Percentiles rank a stretch among this genome's conserved stretches.
Evolutionary conservation across 2,113 vertebrate genomes (phyloP).

Genomic region (Eurystomus gularis): DNA sequence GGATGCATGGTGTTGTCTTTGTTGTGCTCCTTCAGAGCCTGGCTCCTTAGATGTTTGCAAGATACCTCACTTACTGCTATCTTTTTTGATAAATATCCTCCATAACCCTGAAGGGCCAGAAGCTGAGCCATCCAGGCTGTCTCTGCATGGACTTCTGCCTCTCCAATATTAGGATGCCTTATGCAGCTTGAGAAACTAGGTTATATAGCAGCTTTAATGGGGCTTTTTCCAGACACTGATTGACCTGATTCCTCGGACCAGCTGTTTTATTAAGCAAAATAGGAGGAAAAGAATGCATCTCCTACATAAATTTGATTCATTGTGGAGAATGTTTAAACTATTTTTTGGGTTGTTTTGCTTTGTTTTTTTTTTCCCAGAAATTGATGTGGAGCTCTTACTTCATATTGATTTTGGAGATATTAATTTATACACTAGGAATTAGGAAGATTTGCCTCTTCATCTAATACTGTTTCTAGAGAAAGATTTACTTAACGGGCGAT

Average conservation of each 20-base stretch:
- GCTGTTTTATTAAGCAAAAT: conserved; percentile 54
- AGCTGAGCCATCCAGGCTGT: not conserved
- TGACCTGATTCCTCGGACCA: conserved; percentile 60
- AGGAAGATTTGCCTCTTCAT: conserved; percentile 41
- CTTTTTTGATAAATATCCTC: not conserved
- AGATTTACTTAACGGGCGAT: conserved; percentile 51
- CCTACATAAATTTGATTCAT: not conserved
- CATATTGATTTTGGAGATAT: conserved; percentile 32
- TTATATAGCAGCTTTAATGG: conserved; percentile 67
- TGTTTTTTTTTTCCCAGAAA: not conserved
- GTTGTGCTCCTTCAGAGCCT: not conserved
- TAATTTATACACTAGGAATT: conserved; percentile 47
- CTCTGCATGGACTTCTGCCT: conserved; percentile 1
- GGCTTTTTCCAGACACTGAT: conserved; percentile 63
- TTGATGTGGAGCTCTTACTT: not conserved
- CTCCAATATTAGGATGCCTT: conserved; percentile 8
- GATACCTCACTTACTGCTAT: not conserved
- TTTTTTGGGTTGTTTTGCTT: not conserved
- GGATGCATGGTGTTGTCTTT: not conserved
- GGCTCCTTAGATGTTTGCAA: not conserved
- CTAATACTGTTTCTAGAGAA: conserved; percentile 62
- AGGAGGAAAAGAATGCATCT: not conserved
- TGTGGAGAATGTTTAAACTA: not conserved
- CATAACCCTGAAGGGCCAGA: not conserved
- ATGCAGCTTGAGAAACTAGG: conserved; percentile 60